These are phyloP conservation scores for Brachirus orientalis DNA, from an alignment of 2,113 vertebrate genomes.

Conservation along the genomic window DNA sequence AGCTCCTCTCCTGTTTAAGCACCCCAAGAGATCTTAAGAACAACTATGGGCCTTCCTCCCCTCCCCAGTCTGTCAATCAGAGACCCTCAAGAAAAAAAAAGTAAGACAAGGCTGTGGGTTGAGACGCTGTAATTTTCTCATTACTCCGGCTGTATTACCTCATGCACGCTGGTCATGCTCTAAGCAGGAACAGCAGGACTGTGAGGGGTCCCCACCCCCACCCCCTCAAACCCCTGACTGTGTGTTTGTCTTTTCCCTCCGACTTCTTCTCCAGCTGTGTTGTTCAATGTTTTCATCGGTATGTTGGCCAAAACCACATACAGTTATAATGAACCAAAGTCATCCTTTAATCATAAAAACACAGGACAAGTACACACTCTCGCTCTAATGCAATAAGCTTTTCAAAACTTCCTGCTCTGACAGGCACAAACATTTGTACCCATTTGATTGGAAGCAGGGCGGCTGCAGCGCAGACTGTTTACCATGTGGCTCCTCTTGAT, in stretches of 20 bases:
- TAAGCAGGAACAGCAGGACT: conserved; percentile 1
- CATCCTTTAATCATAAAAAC: conserved; percentile 26
- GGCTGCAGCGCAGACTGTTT: conserved; percentile 30
- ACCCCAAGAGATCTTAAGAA: conserved; percentile 60
- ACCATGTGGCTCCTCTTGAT: conserved; percentile 53
- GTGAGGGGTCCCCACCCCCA: not conserved
- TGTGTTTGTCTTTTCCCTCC: not conserved
- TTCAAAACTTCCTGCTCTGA: conserved; percentile 39
- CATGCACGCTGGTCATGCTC: conserved; percentile 34
- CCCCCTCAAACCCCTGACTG: not conserved
- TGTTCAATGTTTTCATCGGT: not conserved
- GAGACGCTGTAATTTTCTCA: conserved; percentile 60
- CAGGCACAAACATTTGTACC: conserved; percentile 33
- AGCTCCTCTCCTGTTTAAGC: conserved; percentile 70
- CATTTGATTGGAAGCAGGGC: conserved; percentile 43
- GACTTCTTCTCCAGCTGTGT: not conserved
- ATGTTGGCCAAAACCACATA: not conserved
- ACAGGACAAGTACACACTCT: conserved; percentile 9
- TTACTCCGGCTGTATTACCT: conserved; percentile 65
- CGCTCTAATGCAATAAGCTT: conserved; percentile 30
- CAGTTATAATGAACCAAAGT: conserved; percentile 20
- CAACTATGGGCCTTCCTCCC: conserved; percentile 22
- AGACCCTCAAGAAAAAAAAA: conserved; percentile 42
- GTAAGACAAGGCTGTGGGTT: conserved; percentile 14
- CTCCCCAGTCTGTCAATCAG: conserved; percentile 20